Evolutionary conservation across 2,888 invertebrate genomes (phyloP), one percentile per base, ranked within the genome.

Genomic region (Melanargia galathea): DNA sequence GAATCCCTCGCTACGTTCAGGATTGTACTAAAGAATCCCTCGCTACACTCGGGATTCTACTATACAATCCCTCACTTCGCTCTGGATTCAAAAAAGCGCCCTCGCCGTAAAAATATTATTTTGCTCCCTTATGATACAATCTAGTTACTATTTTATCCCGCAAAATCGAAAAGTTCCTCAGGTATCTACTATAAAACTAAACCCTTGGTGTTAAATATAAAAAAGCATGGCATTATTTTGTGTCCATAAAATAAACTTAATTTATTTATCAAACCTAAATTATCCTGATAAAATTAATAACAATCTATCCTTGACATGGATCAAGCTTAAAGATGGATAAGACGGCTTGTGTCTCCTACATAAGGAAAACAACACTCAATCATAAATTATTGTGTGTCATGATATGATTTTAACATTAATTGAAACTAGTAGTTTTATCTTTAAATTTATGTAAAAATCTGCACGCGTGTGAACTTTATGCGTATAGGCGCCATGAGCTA

Each of bases 231-330:
- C n/a, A n/a, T 54, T n/a, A 13, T n/a, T 22, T 22, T 20, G 5
- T 22, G 11, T 16, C 16, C 30, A 18, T 30, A 16, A 4, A 40
- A 45, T 13, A 45, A 18, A 63, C 66, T 52, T 66, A 63, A 69
- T 60, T 61, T 57, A 38, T 38, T 54, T 40, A 58, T 33, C 16
- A 22, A 20, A 18, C 20, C 11, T 58, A 48, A 48, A 26, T 57
- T 62, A 60, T 62, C 59, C 58, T 60, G 62, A 66, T 66, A 65
- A 63, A 64, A 69, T 78, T 79, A 33, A 58, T 10, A 77, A 76
- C 74, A 75, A 73, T 73, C 71, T 68, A 75, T 73, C 78, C 80
- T 79, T 72, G 68, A 77, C 79, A 78, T 70, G 69, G 54, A 76
- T 78, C 62, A 22, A 43, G 45, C 56, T 58, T 68, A 66, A 73